These are phyloP conservation scores for Dysdera silvatica DNA, from an alignment of 1,140 invertebrate species.

Conservation along the genomic window DNA sequence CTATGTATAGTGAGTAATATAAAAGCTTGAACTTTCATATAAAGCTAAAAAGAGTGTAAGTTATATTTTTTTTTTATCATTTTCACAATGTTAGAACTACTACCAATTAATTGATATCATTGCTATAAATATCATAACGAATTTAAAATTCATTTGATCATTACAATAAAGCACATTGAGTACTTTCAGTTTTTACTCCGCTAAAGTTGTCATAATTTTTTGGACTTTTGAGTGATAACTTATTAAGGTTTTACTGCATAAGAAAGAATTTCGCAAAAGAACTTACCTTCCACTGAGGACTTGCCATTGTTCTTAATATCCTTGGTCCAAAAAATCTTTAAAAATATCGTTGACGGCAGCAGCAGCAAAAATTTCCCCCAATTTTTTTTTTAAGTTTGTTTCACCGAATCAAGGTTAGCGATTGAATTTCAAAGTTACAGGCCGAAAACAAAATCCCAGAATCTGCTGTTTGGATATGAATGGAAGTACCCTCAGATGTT, in stretches of 20 bases:
- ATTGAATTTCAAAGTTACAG: background rate
- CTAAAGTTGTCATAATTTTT: background rate
- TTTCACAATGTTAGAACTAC: background rate
- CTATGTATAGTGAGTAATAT: too few relatives aligned
- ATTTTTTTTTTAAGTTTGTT: background rate
- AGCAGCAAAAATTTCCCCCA: background rate
- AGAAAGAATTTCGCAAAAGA: too few relatives aligned
- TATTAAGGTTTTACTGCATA: too few relatives aligned
- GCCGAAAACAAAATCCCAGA: too few relatives aligned
- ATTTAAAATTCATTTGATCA: background rate
- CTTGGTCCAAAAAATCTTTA: background rate
- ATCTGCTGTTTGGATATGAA: too few relatives aligned
- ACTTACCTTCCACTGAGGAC: slow-evolving; percentile 31
- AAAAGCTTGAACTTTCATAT: too few relatives aligned
- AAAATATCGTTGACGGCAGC: background rate
- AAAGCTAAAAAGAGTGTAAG: background rate
- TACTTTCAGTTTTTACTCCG: too few relatives aligned
- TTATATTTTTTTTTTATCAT: background rate
- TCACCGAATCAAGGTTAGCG: background rate
- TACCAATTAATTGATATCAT: background rate
- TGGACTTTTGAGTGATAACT: background rate
- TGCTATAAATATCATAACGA: too few relatives aligned
- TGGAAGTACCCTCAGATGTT: slow-evolving; percentile 31
- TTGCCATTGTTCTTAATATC: slow-evolving; percentile 28
- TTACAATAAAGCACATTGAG: background rate